Conservation (phyloP, 1,140 invertebrate species). For the Cyclargus thomasi region DNA sequence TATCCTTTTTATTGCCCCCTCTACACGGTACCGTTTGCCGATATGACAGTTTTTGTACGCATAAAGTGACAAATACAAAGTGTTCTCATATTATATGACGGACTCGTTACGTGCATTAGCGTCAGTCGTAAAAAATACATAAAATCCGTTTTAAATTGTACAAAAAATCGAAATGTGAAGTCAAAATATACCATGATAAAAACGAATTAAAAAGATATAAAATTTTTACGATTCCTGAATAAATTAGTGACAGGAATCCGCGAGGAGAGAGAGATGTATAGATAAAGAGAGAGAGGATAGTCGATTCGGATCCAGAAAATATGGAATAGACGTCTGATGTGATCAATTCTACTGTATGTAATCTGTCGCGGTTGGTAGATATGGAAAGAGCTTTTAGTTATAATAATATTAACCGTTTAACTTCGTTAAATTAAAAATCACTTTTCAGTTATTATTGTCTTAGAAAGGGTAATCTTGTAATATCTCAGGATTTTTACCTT, state of each 20-base stretch:
- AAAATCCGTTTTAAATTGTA: constrained; percentile 5
- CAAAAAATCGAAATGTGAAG: constrained; percentile 4
- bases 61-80: background rate
- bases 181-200: constrained; percentile 12
- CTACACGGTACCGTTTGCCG: background rate
- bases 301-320: constrained; percentile 34
- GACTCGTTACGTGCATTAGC: background rate
- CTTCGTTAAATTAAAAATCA: no score
- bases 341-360: constrained; percentile 26
- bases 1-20: background rate
- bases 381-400: constrained; percentile 25
- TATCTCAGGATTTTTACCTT: no score
- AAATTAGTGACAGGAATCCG: constrained; percentile 3
- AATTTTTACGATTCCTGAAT: constrained; percentile 15
- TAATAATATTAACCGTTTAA: no score
- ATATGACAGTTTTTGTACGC: background rate
- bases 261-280: constrained; percentile 19
- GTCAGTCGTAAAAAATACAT: constrained; percentile 9
- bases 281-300: constrained; percentile 23
- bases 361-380: constrained; percentile 22
- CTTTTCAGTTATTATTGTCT: no score
- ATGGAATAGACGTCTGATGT: constrained; percentile 29
- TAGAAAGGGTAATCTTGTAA: no score
- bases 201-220: constrained; percentile 18
- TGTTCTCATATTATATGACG: background rate